Percentiles rank a stretch among this genome's conserved stretches.
phyloP scores from a whole-genome alignment of 2,113 vertebrate genomes.

The rabbit (Oryctolagus cuniculus) region DNA sequence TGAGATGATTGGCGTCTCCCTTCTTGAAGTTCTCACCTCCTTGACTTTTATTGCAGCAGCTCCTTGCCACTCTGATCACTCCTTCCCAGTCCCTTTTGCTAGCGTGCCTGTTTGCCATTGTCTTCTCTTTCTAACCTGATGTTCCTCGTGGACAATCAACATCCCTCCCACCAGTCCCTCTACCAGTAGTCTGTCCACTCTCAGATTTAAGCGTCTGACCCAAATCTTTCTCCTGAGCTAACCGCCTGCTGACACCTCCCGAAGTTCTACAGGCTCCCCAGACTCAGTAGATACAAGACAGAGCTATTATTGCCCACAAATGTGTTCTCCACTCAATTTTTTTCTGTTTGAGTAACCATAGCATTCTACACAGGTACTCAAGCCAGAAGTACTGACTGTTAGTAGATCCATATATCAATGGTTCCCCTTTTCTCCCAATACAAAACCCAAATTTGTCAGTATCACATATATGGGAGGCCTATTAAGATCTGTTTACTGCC shows the following conservation, averaged over 20 bases:
- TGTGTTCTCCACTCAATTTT: not conserved
- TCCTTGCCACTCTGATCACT: not conserved
- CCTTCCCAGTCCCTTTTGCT: not conserved
- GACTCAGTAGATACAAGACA: not conserved
- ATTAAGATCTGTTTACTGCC: not conserved
- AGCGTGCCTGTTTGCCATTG: not conserved
- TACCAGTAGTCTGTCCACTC: not conserved
- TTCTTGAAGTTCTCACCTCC: not conserved
- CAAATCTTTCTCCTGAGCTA: constrained; percentile 26
- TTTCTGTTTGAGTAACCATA: not conserved
- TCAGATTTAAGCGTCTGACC: not conserved
- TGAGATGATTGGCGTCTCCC: not conserved
- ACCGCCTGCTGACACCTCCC: not conserved
- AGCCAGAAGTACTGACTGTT: not conserved
- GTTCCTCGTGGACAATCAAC: not conserved
- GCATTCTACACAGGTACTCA: not conserved
- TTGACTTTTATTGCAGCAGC: not conserved
- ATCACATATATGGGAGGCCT: not conserved
- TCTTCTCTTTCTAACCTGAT: not conserved
- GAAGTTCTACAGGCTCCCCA: not conserved
- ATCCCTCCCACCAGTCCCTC: not conserved
- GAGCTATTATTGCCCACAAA: not conserved
- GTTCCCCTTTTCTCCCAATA: not conserved
- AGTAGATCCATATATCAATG: not conserved
- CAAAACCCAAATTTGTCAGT: constrained; percentile 8